phyloP scores from a whole-genome alignment of 2,113 vertebrate species.

The Psettodes erumei region DNA sequence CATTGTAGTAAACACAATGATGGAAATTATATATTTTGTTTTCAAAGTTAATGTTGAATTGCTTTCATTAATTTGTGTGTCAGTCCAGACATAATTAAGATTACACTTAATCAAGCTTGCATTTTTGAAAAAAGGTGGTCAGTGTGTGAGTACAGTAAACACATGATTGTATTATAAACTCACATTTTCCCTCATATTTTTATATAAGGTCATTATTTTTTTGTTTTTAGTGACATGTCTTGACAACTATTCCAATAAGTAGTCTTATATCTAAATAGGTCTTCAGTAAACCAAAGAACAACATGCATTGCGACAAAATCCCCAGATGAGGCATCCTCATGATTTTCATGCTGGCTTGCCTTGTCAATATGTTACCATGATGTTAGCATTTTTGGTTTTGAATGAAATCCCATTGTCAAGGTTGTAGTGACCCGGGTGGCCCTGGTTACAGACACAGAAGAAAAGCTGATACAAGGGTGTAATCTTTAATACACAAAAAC shows the following conservation, averaged over 20 bases:
- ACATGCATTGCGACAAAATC: no score
- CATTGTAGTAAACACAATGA: conserved; percentile 71
- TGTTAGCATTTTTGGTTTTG: no score
- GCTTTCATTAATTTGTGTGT: conserved; percentile 44
- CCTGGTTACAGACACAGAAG: no score
- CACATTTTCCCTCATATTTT: neutral
- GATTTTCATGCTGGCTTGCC: neutral
- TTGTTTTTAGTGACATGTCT: neutral
- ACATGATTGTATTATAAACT: neutral
- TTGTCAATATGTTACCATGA: neutral
- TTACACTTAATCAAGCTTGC: conserved; percentile 18
- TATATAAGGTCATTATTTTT: neutral
- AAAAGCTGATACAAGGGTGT: no score
- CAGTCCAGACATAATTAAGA: conserved; percentile 55
- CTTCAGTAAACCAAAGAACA: no score
- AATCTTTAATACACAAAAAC: no score
- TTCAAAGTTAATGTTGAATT: conserved; percentile 42
- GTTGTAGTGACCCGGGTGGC: no score
- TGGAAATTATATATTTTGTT: conserved; percentile 47
- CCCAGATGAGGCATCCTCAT: neutral
- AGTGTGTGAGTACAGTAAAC: neutral
- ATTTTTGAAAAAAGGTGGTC: neutral
- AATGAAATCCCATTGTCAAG: no score
- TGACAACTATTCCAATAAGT: neutral
- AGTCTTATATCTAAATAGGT: no score